These are phyloP conservation scores for Trissolcus brochymenae DNA, from an alignment of 2,888 invertebrate species.

Conservation along the genomic window DNA sequence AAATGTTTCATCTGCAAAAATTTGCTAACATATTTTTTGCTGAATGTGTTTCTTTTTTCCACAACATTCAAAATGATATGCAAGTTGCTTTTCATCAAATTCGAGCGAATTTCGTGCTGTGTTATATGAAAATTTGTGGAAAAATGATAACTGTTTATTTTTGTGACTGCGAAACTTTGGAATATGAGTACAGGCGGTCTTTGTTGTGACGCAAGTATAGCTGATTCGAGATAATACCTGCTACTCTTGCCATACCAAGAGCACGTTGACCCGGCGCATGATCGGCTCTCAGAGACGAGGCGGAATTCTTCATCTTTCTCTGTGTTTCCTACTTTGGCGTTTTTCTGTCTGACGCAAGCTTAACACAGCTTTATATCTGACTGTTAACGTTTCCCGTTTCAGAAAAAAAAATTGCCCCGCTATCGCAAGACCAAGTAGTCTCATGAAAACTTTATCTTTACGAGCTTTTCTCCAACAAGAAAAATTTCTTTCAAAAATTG, in stretches of 20 bases:
- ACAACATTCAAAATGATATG: no score
- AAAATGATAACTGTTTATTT: neutral
- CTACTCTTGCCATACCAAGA: conserved; percentile 60
- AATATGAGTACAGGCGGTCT: conserved; percentile 33
- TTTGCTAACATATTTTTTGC: no score
- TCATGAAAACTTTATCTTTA: no score
- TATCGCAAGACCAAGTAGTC: no score
- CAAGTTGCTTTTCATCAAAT: no score
- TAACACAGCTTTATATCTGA: conserved; percentile 27
- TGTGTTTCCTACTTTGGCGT: conserved; percentile 41
- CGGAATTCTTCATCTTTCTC: conserved; percentile 47
- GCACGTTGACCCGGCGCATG: conserved; percentile 67
- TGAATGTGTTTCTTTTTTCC: no score
- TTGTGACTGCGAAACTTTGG: conserved; percentile 5
- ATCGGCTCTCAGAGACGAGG: conserved; percentile 57
- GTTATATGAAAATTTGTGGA: no score
- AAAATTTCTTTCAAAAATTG: no score
- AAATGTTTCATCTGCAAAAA: no score
- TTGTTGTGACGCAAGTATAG: conserved; percentile 52
- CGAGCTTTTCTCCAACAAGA: no score
- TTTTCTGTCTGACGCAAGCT: conserved; percentile 44
- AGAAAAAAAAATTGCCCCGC: conserved; percentile 1
- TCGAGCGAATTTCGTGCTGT: no score
- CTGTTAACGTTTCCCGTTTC: conserved; percentile 12
- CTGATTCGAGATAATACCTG: conserved; percentile 63